Conservation (phyloP, 2,797 vertebrate species). For the Paguma larvata region DNA sequence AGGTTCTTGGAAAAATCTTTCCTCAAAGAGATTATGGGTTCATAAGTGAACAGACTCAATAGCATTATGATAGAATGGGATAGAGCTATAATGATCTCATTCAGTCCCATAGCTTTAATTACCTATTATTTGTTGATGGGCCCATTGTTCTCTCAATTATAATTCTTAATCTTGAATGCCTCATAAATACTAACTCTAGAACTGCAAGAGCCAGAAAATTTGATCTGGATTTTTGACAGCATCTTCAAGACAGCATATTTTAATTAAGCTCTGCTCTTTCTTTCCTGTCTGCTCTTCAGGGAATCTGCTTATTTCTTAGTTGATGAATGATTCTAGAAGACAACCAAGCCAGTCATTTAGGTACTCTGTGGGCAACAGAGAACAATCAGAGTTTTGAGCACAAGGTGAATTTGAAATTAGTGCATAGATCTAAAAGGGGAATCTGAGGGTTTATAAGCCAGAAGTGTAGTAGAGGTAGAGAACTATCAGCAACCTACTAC, state of each 20-base stretch:
- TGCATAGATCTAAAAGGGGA: not conserved
- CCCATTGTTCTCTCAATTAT: not conserved
- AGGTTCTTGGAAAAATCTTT: not conserved
- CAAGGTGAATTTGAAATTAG: not conserved
- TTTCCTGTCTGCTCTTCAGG: not conserved
- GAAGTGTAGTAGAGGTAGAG: not conserved
- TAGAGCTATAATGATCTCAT: not conserved
- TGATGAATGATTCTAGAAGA: not conserved
- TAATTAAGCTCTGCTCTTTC: not conserved
- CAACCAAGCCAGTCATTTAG: not conserved
- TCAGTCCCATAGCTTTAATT: not conserved
- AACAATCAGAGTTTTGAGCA: not conserved
- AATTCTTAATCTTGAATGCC: not conserved
- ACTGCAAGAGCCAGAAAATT: not conserved
- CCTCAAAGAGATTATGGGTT: not conserved
- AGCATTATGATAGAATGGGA: not conserved
- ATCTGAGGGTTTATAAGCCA: not conserved
- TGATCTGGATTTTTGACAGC: not conserved
- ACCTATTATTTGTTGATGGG: not conserved
- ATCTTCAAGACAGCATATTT: conserved; percentile 9
- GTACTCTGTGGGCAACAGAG: not conserved
- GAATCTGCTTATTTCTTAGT: not conserved
- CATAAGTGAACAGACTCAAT: not conserved
- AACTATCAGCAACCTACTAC: not conserved
- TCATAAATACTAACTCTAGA: not conserved